Evolutionary conservation across 2,888 invertebrate genomes (phyloP), one percentile per base, ranked within the genome.

Genomic region (Drosophila barbarae): DNA sequence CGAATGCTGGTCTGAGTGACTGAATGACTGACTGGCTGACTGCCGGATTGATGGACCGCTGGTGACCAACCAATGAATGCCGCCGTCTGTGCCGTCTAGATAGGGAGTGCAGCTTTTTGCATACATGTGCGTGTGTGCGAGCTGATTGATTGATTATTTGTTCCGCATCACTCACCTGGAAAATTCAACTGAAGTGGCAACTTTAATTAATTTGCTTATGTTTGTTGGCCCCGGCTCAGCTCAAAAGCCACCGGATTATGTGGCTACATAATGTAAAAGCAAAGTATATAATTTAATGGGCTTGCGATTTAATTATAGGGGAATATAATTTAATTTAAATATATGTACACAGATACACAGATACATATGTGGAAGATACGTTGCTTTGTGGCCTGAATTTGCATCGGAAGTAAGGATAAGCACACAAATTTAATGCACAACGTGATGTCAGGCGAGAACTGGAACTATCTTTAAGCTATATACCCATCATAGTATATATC

Each of bases 151-250:
- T 88, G 87, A 87, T 87, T 87, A 87, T 88, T 86, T 87, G 87
- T 88, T 87, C 87, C 88, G 87, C 88, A 87, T 87, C 88, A 87
- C 84, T 88, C 87, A 88, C 86, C 87, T 88, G 88, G 88, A 87
- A 87, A 88, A 88, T 88, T 87, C 86, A 85, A 84, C 86, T 87
- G 83, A 83, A 87, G 87, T 86, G 86, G 86, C 88, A 87, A 86
- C 84, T 83, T 83, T 84, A 83, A 83, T 86, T 83, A 86, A 83
- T 83, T 84, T 84, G 85, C 84, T 85, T 84, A 83, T 80, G 69
- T 78, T 72, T 59, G 59, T 59, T 65, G 56, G 71, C 67, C 52
- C 54, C 54, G 54, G 51, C 56, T 38, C 56, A 23, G 50, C 56
- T 51, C 52, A 47, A 56, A 61, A 57, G 64, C 72, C 65, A 61